Evolutionary conservation across 2,113 vertebrate genomes (phyloP), one percentile per base, ranked within the genome.

Genomic region (Oophaga pumilio): DNA sequence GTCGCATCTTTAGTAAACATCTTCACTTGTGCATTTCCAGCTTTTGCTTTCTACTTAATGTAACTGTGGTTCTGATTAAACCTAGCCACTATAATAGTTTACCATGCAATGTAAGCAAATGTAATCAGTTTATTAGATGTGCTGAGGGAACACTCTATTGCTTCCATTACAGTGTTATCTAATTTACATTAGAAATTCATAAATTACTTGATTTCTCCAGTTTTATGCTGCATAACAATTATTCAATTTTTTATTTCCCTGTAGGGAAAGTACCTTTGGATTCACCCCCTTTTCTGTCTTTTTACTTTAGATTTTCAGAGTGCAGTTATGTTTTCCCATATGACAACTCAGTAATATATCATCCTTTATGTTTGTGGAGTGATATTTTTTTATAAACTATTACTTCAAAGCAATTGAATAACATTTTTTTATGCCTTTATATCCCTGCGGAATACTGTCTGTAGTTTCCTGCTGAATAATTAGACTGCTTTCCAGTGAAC

Each of bases 401-500:
- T 87, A 82, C 78, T 87, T 87, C 86, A 87, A 87, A 87, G 86
- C 79, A 88, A 76, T 62, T 56, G 56, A 83, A 76, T 71, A 82
- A 73, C 33, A 76, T 76, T 76, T 59, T 77, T 59, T 82, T 52
- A 74, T 57, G 56, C 57, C 26, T 87, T 87, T 82, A 24, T 73
- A 73, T 82, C 79, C 68, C 86, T 4, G 56, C 15, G 79, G 86
- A 87, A 87, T 87, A 28, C 59, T 22, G 68, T 76, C 59, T 76
- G 71, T 76, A 88, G 69, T 71, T 82, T 83, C 86, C 80, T 83
- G 71, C 64, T 76, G 86, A 83, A 88, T 88, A 88, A 88, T 88
- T 88, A 88, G 86, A 66, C 69, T 52, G 28, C 79, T 83, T 64
- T 88, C 76, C 80, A 76, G 71, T 76, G 86, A 76, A 83, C 68